Evolutionary conservation across 2,113 vertebrate species (phyloP).

Genomic region (Myotis davidii): DNA sequence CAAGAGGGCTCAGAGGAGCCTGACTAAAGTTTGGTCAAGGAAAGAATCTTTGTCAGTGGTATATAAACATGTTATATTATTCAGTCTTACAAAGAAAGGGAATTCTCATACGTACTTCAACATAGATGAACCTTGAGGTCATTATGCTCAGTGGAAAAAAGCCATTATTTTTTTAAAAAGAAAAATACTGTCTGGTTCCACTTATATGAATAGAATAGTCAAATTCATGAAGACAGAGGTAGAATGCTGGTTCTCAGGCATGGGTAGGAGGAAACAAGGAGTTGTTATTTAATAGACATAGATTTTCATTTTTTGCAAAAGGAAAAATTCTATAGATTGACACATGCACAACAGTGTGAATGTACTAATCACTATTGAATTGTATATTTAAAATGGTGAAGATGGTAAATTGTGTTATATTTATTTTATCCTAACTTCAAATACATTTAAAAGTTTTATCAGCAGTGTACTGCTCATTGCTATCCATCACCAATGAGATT

Average conservation of each 20-base stretch:
- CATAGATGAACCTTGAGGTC: not conserved
- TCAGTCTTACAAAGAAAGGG: not conserved
- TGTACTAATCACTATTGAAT: not conserved
- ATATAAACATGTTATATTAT: not conserved
- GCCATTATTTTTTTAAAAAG: not conserved
- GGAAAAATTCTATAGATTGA: not conserved
- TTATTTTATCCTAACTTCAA: not conserved
- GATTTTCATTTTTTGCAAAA: constrained; percentile 10
- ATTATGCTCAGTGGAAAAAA: not conserved
- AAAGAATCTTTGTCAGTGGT: not conserved
- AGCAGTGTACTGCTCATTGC: not conserved
- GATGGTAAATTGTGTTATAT: not conserved
- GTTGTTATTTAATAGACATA: not conserved
- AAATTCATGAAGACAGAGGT: not conserved
- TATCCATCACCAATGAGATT: not conserved
- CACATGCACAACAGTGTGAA: not conserved
- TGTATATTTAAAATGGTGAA: not conserved
- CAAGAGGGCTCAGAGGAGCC: not conserved
- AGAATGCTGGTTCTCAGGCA: not conserved
- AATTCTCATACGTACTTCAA: not conserved
- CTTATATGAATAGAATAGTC: not conserved
- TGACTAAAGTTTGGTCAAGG: not conserved
- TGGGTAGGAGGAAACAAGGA: not conserved
- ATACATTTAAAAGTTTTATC: not conserved
- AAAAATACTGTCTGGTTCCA: not conserved